Evolutionary conservation across 64 coral and sea anemone species (phyloP), one percentile per base, ranked within the genome.

Genomic region (Montipora cactus): DNA sequence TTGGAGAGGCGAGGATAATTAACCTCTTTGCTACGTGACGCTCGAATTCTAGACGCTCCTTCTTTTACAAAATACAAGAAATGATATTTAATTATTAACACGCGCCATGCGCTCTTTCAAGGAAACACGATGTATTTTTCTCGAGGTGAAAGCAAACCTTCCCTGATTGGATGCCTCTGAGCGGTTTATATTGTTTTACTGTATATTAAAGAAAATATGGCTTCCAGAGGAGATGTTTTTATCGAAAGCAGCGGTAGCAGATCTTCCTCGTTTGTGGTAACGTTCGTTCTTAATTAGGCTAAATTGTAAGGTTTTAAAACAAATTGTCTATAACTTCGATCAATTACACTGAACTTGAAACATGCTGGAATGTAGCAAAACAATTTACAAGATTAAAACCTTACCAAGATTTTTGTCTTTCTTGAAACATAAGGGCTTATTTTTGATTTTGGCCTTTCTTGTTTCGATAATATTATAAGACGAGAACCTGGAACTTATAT

Each of bases 71-170:
- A 5, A 14, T 64, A 64, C 61, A 16, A 55, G 6, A 55, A 23
- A 71, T 15, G 5, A 81, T 52, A 81, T 61, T 81, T 28, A 81
- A 81, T 81, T 81, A 81, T 81, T 81, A 44, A 81, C 79, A 53
- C n/a, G 79, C 79, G 79, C 61, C 57, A 44, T 45, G 8, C 4
- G 5, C 14, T 14, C 20, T 6, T 44, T 13, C 58, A 58, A 81
- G 61, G 23, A n/a, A 37, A 37, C 37, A 44, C 9, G 37, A 44
- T 22, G 55, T 50, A 19, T 44, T 61, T 81, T 52, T 52, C 79
- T 28, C 21, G 9, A 13, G 57, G 5, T 58, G 21, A 62, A 64
- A 14, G 79, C 22, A 61, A 59, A 13, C 0, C 20, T 23, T 71
- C 14, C 10, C 12, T 67, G 62, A 18, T 14, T 67, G 16, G 52